phyloP scores from a whole-genome alignment of 2,888 invertebrate species.

The Busseola fusca region DNA sequence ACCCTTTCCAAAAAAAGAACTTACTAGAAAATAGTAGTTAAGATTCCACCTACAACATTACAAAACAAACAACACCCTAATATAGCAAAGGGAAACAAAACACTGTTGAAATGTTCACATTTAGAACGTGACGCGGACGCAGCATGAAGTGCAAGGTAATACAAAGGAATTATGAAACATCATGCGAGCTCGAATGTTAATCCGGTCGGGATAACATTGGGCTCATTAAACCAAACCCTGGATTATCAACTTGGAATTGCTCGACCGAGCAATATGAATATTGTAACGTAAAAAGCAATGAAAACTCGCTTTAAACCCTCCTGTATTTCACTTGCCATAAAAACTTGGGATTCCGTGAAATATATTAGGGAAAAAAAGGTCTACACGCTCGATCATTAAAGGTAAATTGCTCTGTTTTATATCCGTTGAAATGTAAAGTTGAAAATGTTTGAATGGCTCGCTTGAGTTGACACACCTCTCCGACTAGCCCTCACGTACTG shows the following conservation, averaged over 20 bases:
- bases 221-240: constrained; percentile 82
- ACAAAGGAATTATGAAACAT: constrained; percentile 72
- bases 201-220: constrained; percentile 78
- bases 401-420: constrained; percentile 84
- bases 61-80: not conserved
- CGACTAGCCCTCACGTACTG: constrained; percentile 50
- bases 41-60: not conserved
- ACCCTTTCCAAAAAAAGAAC: no score
- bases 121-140: constrained; percentile 56
- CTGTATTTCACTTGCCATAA: constrained; percentile 84
- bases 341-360: constrained; percentile 83
- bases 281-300: constrained; percentile 86
- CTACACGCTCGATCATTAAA: constrained; percentile 83
- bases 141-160: constrained; percentile 73
- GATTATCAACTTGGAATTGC: constrained; percentile 86
- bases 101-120: constrained; percentile 23
- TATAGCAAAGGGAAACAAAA: constrained; percentile 13
- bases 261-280: constrained; percentile 82
- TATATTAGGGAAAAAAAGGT: constrained; percentile 83
- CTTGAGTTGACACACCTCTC: constrained; percentile 66
- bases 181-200: constrained; percentile 74
- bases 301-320: constrained; percentile 82
- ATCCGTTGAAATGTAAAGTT: constrained; percentile 81
- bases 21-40: not conserved
- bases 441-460: constrained; percentile 76